Evolutionary conservation across 2,888 invertebrate species (phyloP).

Genomic region (Drosophila eohydei): DNA sequence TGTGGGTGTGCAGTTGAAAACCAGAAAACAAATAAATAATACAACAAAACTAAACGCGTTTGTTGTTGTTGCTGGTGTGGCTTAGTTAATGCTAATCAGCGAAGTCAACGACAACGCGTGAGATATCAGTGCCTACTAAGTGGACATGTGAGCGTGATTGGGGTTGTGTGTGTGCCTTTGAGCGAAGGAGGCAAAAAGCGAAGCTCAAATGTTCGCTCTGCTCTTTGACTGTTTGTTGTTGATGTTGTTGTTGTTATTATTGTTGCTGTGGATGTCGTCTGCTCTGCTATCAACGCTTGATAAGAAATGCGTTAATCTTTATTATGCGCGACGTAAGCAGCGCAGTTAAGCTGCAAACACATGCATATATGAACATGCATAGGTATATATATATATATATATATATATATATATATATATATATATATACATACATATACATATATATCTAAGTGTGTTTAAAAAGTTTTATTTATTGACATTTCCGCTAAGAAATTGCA

Average conservation of each 20-base stretch:
- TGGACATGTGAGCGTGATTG: conserved; percentile 16
- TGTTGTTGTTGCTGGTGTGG: conserved; percentile 48
- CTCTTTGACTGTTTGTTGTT: conserved; percentile 43
- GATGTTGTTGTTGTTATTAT: conserved; percentile 22
- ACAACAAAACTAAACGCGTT: conserved; percentile 67
- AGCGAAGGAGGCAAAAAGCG: conserved; percentile 51
- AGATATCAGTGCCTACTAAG: conserved; percentile 55
- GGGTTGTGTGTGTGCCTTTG: conserved; percentile 20
- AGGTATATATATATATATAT: conserved; percentile 10
- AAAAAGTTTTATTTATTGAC: conserved; percentile 55
- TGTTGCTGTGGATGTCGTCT: conserved; percentile 44
- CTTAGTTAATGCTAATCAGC: conserved; percentile 72
- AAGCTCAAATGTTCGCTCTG: conserved; percentile 59
- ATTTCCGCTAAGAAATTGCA: conserved; percentile 62
- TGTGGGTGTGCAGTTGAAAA: conserved; percentile 61
- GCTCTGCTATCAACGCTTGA: conserved; percentile 66
- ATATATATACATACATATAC: neutral
- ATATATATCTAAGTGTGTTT: conserved; percentile 9
- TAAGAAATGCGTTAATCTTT: conserved; percentile 81
- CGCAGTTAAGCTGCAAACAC: conserved; percentile 53
- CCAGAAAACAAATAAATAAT: conserved; percentile 74
- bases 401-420: neutral
- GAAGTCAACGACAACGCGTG: conserved; percentile 66
- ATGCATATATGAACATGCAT: conserved; percentile 6
- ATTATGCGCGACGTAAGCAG: conserved; percentile 68